Evolutionary conservation across 64 coral and sea anemone species (phyloP).

Genomic region (Platygyra sinensis): DNA sequence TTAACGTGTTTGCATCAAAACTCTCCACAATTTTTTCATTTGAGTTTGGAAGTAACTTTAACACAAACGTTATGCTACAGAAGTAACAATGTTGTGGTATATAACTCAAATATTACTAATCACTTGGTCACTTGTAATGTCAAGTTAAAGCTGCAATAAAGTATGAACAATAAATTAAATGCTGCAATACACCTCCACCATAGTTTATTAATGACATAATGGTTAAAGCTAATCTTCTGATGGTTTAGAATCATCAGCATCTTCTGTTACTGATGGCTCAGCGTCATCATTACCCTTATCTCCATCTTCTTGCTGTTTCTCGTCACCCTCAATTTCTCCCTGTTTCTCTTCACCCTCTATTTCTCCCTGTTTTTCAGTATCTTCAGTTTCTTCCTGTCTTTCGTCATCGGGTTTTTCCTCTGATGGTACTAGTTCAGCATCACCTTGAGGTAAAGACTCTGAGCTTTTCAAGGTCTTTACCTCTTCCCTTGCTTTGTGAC

Average conservation of each 20-base stretch:
- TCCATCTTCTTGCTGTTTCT: background rate
- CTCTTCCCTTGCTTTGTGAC: constrained; percentile 83
- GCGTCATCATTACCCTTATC: background rate
- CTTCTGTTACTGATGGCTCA: constrained; percentile 12
- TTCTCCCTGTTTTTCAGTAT: background rate
- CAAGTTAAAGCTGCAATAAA: background rate
- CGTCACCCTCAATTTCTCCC: background rate
- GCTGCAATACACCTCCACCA: no score
- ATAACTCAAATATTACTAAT: no score
- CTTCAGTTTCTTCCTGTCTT: background rate
- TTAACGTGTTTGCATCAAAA: background rate
- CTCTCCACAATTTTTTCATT: background rate
- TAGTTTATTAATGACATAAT: constrained; percentile 1
- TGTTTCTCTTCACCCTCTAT: background rate
- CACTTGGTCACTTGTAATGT: background rate
- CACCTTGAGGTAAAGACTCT: constrained; percentile 27
- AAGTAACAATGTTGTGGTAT: no score
- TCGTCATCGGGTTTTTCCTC: constrained; percentile 8
- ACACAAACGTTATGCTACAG: no score
- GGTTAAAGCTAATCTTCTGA: constrained; percentile 28
- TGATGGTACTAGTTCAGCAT: background rate
- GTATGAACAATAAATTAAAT: no score
- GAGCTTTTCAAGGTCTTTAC: constrained; percentile 63
- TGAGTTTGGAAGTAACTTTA: no score
- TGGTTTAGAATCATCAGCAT: constrained; percentile 21